Evolutionary conservation across 2,888 invertebrate genomes (phyloP).

Genomic region (Diplazon laetatorius): DNA sequence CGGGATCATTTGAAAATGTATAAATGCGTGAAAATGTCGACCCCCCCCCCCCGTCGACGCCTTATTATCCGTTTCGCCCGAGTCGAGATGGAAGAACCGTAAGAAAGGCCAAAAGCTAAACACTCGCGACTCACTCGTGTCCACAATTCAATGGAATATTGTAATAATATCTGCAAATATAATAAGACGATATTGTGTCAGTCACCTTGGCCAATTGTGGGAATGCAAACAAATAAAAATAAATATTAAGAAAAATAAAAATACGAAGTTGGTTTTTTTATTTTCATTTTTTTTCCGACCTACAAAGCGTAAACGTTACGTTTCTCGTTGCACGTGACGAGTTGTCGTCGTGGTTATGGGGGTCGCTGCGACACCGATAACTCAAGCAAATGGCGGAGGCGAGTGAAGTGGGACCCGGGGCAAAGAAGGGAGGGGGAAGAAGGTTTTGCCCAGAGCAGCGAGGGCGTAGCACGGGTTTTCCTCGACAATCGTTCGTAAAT

Average conservation of each 20-base stretch:
- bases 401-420: no score
- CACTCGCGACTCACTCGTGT: constrained; percentile 59
- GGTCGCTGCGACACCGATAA: constrained; percentile 12
- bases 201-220: constrained; percentile 52
- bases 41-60: constrained; percentile 45
- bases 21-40: constrained; percentile 50
- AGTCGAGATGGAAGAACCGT: constrained; percentile 35
- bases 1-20: constrained; percentile 56
- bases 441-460: constrained; percentile 3
- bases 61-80: constrained; percentile 56
- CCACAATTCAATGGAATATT: constrained; percentile 51
- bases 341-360: background rate
- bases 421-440: background rate
- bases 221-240: background rate
- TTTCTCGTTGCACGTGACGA: background rate
- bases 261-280: background rate
- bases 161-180: constrained; percentile 45
- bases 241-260: background rate
- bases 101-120: constrained; percentile 50
- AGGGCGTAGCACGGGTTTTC: constrained; percentile 18
- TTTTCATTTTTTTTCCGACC: background rate
- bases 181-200: constrained; percentile 58
- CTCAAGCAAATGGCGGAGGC: constrained; percentile 9
- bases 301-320: background rate
- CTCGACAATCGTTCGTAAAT: constrained; percentile 66